Evolutionary conservation across 1,140 invertebrate species (phyloP).

Genomic region (Bemisia tabaci): DNA sequence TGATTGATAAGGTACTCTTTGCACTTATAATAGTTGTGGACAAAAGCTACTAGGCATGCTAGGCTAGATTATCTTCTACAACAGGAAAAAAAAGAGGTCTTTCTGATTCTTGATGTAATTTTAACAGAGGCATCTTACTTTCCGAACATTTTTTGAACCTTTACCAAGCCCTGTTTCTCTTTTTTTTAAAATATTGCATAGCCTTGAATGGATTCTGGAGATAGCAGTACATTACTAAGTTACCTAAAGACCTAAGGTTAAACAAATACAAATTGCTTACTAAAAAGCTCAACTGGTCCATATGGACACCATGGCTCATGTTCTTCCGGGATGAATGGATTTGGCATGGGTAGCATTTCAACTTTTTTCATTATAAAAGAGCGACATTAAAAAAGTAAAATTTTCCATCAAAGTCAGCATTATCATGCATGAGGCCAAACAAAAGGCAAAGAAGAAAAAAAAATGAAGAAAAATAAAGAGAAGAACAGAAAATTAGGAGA

Average conservation of each 20-base stretch:
- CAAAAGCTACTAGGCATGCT: too few relatives aligned
- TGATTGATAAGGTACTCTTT: too few relatives aligned
- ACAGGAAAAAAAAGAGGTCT: too few relatives aligned
- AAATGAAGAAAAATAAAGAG: slow-evolving; percentile 16
- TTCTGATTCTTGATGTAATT: too few relatives aligned
- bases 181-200: too few relatives aligned
- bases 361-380: slow-evolving; percentile 19
- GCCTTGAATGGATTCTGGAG: too few relatives aligned
- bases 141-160: too few relatives aligned
- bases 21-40: too few relatives aligned
- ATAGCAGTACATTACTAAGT: too few relatives aligned
- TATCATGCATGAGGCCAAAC: slow-evolving; percentile 3
- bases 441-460: slow-evolving; percentile 9
- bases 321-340: slow-evolving; percentile 69
- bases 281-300: slow-evolving; percentile 13
- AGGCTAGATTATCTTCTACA: too few relatives aligned
- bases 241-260: not conserved
- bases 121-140: too few relatives aligned
- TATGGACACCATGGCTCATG: slow-evolving; percentile 71
- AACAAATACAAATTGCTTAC: not conserved
- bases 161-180: too few relatives aligned
- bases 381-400: slow-evolving; percentile 13
- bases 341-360: slow-evolving; percentile 51
- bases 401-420: not conserved
- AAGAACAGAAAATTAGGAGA: slow-evolving; percentile 13